These are phyloP conservation scores for Adelges cooleyi DNA, from an alignment of 1,140 invertebrate genomes.

Conservation along the genomic window DNA sequence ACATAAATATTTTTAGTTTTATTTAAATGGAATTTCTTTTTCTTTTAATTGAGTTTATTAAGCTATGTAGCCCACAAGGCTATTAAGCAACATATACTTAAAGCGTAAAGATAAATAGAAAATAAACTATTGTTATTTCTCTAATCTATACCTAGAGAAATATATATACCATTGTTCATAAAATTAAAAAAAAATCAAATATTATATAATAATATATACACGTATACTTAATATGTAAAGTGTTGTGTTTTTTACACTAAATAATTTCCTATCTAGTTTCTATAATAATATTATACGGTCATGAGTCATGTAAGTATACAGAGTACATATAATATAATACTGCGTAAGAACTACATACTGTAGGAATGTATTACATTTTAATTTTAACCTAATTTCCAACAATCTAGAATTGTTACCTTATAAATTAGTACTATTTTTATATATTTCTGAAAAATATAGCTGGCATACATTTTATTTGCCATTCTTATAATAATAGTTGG, in stretches of 20 bases:
- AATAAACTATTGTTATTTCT: slow-evolving; percentile 3
- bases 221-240: not conserved
- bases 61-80: not conserved
- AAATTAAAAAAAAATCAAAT: slow-evolving; percentile 25
- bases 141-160: slow-evolving; percentile 12
- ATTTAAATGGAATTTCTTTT: slow-evolving; percentile 7
- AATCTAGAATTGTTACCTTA: no score
- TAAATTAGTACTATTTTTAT: no score
- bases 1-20: not conserved
- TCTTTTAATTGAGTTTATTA: not conserved
- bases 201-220: slow-evolving; percentile 19
- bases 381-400: no score
- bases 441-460: no score
- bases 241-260: not conserved
- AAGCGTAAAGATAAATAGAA: slow-evolving; percentile 8
- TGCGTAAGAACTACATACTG: no score
- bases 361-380: no score
- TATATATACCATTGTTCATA: slow-evolving; percentile 13
- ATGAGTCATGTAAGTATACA: no score
- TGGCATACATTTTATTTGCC: no score
- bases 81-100: not conserved
- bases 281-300: no score
- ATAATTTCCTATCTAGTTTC: no score
- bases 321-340: no score
- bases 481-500: no score